A percentile compares a stretch with the other conserved stretches of the same genome.
Evolutionary conservation across 1,140 invertebrate genomes (phyloP).

Genomic region (Orussus abietinus): DNA sequence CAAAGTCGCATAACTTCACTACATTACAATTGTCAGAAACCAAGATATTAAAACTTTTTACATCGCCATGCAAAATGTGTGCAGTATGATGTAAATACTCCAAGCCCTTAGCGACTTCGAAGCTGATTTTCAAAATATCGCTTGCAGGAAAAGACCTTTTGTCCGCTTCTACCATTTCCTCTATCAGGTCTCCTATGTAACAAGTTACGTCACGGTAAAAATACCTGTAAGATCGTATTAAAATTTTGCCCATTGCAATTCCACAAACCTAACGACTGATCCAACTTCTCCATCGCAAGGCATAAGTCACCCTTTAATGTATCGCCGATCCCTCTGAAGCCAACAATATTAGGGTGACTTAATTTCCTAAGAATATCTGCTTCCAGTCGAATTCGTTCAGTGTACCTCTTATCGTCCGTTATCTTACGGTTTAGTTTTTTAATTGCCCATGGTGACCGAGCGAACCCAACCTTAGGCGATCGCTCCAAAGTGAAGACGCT

Average conservation of each 20-base stretch:
- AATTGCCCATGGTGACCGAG: conserved; percentile 76
- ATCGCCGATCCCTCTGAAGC: conserved; percentile 68
- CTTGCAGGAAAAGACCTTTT: conserved; percentile 59
- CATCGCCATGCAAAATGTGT: conserved; percentile 74
- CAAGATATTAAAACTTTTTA: conserved; percentile 81
- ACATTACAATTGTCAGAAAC: conserved; percentile 68
- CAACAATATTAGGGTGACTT: conserved; percentile 80
- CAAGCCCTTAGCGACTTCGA: conserved; percentile 68
- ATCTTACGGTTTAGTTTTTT: conserved; percentile 63
- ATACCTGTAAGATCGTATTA: not conserved
- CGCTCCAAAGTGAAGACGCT: conserved; percentile 72
- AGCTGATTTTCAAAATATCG: conserved; percentile 62
- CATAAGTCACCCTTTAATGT: conserved; percentile 61
- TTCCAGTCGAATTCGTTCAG: conserved; percentile 64
- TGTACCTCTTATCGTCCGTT: conserved; percentile 38
- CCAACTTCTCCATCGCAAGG: conserved; percentile 68
- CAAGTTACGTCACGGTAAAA: no score
- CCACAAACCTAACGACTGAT: conserved; percentile 58
- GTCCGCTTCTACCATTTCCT: conserved; percentile 60
- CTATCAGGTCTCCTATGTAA: conserved; percentile 62
- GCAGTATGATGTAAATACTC: conserved; percentile 74
- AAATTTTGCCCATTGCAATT: not conserved
- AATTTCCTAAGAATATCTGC: conserved; percentile 67
- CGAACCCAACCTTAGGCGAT: conserved; percentile 62
- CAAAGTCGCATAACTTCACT: conserved; percentile 84